Evolutionary conservation across 2,888 invertebrate species (phyloP).

Genomic region (Cylloceria caligata): DNA sequence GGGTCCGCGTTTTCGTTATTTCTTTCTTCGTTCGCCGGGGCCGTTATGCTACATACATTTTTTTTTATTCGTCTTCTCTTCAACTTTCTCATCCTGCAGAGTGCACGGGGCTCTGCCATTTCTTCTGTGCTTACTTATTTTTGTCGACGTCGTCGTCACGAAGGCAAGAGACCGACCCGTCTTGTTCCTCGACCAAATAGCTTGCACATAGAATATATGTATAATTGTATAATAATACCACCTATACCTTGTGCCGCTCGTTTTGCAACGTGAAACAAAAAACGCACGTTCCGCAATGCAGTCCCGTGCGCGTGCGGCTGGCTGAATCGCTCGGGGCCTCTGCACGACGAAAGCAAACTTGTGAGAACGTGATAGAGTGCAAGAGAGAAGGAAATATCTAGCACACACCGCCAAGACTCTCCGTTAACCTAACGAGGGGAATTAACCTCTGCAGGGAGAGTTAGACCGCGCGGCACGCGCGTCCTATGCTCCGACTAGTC

Average conservation of each 20-base stretch:
- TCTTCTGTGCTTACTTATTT: constrained; percentile 56
- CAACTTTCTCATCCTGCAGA: constrained; percentile 30
- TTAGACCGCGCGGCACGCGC: constrained; percentile 60
- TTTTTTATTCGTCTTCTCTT: constrained; percentile 35
- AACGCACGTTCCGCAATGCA: constrained; percentile 77
- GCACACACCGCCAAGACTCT: constrained; percentile 42
- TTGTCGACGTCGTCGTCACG: constrained; percentile 59
- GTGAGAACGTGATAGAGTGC: constrained; percentile 38
- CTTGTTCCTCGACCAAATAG: constrained; percentile 32
- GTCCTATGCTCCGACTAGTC: constrained; percentile 8
- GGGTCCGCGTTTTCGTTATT: constrained; percentile 63
- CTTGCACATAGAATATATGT: constrained; percentile 49
- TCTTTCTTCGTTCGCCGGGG: constrained; percentile 48
- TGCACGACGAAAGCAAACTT: constrained; percentile 55
- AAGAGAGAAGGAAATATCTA: constrained; percentile 53
- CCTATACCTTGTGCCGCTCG: constrained; percentile 37
- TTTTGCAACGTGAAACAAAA: constrained; percentile 50
- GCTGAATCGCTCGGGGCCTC: constrained; percentile 38
- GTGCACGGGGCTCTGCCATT: constrained; percentile 28
- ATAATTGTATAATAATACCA: constrained; percentile 59
- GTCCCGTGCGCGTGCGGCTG: constrained; percentile 72
- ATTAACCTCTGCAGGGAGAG: constrained; percentile 74
- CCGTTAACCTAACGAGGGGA: constrained; percentile 76
- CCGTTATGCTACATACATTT: constrained; percentile 44
- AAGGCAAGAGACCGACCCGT: constrained; percentile 28